Evolutionary conservation across 2,888 invertebrate species (phyloP).

Genomic region (Heteromyza rotundicornis): DNA sequence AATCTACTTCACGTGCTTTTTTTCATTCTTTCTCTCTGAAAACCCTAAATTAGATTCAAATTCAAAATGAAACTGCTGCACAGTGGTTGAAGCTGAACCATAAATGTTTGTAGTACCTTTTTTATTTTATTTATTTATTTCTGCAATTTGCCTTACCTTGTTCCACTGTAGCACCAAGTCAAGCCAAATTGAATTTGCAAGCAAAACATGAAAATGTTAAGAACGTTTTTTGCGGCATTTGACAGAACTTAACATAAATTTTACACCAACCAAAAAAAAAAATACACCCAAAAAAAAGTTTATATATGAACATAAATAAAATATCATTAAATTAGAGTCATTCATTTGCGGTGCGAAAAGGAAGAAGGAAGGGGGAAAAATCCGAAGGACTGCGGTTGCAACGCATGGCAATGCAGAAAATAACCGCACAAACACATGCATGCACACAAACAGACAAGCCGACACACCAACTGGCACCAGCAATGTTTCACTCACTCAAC

Average conservation of each 20-base stretch:
- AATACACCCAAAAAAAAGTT: no score
- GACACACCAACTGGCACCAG: not conserved
- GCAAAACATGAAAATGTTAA: not conserved
- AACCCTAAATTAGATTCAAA: not conserved
- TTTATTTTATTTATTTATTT: no score
- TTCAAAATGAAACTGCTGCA: not conserved
- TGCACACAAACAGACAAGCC: not conserved
- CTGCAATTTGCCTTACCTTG: no score
- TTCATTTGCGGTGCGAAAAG: slow-evolving; percentile 33
- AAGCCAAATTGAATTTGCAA: not conserved
- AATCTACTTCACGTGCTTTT: not conserved
- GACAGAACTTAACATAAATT: not conserved
- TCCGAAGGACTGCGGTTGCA: not conserved
- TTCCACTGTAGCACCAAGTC: no score
- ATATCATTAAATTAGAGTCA: slow-evolving; percentile 42
- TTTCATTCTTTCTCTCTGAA: not conserved
- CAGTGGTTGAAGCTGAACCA: not conserved
- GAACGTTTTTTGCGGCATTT: not conserved
- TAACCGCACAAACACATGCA: not conserved
- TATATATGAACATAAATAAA: slow-evolving; percentile 32
- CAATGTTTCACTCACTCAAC: not conserved
- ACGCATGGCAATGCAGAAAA: no score
- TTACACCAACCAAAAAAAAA: no score
- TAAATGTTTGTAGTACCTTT: no score
- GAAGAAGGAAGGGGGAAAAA: no score